These are phyloP conservation scores for Bombus breviceps DNA, from an alignment of 1,140 invertebrate species.

Conservation along the genomic window DNA sequence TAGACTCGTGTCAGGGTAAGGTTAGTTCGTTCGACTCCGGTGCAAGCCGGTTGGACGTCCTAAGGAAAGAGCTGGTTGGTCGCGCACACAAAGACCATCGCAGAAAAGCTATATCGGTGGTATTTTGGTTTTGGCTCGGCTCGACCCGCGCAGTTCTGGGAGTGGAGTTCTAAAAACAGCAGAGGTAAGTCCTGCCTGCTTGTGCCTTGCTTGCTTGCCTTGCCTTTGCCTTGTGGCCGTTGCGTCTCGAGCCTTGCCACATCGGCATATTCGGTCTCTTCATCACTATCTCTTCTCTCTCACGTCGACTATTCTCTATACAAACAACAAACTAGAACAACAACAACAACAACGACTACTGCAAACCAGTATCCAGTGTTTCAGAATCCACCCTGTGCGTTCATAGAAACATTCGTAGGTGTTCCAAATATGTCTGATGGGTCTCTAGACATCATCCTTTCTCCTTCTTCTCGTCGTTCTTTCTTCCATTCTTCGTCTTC, in stretches of 20 bases:
- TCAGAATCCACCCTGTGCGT: not conserved
- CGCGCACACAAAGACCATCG: conserved; percentile 60
- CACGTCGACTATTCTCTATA: not conserved
- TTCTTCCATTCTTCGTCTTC: not conserved
- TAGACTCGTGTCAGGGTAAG: conserved; percentile 45
- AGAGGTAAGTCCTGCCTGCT: conserved; percentile 80
- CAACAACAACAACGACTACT: not conserved
- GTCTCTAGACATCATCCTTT: not conserved
- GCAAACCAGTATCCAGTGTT: not conserved
- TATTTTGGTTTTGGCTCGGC: conserved; percentile 83
- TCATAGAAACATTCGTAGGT: not conserved
- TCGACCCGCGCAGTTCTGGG: conserved; percentile 82
- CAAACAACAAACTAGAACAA: not conserved
- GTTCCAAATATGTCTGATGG: not conserved
- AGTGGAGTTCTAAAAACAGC: conserved; percentile 83
- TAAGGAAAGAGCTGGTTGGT: conserved; percentile 60
- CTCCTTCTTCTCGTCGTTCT: not conserved
- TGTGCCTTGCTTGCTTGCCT: conserved; percentile 38
- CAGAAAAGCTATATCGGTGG: conserved; percentile 73
- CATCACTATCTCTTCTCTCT: not conserved
- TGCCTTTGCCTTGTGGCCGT: conserved; percentile 3
- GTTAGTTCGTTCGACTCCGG: conserved; percentile 54
- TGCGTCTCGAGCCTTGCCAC: conserved; percentile 21
- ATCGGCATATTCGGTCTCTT: conserved; percentile 3
- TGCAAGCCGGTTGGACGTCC: conserved; percentile 63